These are phyloP conservation scores for Patella ulyssiponensis DNA, from an alignment of 2,888 invertebrate genomes.

Conservation along the genomic window DNA sequence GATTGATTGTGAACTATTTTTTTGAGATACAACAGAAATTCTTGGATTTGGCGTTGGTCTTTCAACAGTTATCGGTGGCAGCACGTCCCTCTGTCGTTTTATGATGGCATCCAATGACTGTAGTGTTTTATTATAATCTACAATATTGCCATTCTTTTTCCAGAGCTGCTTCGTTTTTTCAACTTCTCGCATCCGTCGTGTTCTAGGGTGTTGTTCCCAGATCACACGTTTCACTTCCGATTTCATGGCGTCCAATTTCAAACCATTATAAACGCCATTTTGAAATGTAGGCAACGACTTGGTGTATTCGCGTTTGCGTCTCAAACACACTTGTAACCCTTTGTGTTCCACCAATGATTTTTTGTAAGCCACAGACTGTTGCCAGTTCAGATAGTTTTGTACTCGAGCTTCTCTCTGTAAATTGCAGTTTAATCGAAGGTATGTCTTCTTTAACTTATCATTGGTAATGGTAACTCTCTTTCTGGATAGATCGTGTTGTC, in stretches of 20 bases:
- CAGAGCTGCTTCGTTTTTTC: background rate
- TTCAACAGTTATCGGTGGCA: background rate
- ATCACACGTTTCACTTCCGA: background rate
- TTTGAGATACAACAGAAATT: too few species aligned
- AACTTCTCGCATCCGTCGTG: background rate
- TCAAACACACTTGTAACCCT: conserved; percentile 2
- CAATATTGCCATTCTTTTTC: background rate
- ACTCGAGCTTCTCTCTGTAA: background rate
- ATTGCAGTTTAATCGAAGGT: background rate
- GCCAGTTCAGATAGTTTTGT: background rate
- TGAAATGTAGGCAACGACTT: background rate
- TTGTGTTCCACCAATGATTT: background rate
- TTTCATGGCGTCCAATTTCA: background rate
- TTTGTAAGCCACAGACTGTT: background rate
- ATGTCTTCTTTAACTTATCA: background rate
- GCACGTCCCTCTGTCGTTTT: background rate
- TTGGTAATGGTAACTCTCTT: background rate
- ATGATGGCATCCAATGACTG: background rate
- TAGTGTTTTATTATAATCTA: background rate
- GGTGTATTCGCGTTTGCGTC: background rate
- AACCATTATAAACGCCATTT: background rate
- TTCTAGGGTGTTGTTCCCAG: background rate
- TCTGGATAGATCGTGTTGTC: background rate
- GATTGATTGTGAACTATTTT: too few species aligned
- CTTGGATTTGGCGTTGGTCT: background rate